A percentile compares a stretch with the other conserved stretches of the same genome.
Evolutionary conservation across 2,113 vertebrate genomes (phyloP).

Genomic region (Stomatorhinus ivindoensis): DNA sequence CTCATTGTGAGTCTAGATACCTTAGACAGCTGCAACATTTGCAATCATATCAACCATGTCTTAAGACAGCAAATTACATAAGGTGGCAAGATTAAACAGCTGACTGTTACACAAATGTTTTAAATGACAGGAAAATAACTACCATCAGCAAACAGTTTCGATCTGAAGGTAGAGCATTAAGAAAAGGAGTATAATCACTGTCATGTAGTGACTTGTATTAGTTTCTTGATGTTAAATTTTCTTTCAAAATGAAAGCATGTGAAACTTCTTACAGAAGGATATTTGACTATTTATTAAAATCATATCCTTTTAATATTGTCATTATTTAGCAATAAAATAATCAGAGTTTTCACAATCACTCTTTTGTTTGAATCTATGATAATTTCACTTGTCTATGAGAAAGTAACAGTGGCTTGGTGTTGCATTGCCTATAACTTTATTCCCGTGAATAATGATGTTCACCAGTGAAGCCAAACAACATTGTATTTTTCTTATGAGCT

Average conservation of each 20-base stretch:
- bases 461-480: not conserved
- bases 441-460: not conserved
- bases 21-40: not conserved
- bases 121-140: not conserved
- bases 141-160: not conserved
- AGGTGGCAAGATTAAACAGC: not conserved
- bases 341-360: not conserved
- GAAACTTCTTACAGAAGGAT: conserved; percentile 51
- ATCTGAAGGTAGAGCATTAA: not conserved
- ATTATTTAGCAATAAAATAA: not conserved
- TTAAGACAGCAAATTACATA: conserved; percentile 1
- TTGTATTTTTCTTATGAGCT: not conserved
- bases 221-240: conserved; percentile 26
- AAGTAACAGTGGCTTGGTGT: not conserved
- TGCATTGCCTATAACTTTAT: not conserved
- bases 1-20: not conserved
- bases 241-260: conserved; percentile 55
- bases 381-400: not conserved
- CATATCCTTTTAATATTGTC: not conserved
- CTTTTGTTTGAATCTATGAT: conserved; percentile 16
- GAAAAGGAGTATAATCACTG: not conserved
- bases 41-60: not conserved
- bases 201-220: not conserved
- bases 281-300: conserved; percentile 19
- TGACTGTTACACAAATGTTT: not conserved